Evolutionary conservation across 2,888 invertebrate genomes (phyloP), one percentile per base, ranked within the genome.

Genomic region (Rugalucina vietnamica): DNA sequence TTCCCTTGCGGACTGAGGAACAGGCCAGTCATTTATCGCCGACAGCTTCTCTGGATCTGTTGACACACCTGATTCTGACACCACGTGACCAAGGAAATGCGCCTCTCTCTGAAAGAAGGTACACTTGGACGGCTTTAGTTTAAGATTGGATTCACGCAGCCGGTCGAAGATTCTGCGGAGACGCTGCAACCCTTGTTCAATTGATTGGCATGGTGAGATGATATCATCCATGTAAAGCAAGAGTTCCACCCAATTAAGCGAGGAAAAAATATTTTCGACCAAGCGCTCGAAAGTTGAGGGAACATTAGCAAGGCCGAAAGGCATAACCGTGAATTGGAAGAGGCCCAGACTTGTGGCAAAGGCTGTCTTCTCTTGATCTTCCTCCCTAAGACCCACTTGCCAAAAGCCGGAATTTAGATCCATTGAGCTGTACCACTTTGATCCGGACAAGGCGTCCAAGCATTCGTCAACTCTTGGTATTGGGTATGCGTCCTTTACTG

Each of bases 241-340:
- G 39, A 78, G 83, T 43, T 57, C 82, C n/a, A 74, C 54, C 69
- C 78, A 85, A 10, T 85, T 72, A 27, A 89, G 57, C 4, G 74
- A 82, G 76, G 81, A n/a, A 12, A 89, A 43, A n/a, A 88, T 71
- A 36, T 78, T 32, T 24, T 87, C 84, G 89, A 90, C 90, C 1
- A 89, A 49, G 57, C 90, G 37, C 69, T 89, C 79, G 60, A 89
- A 91, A 21, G 90, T 90, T 18, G 85, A 80, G 32, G 90, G 90
- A 24, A 87, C 85, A 27, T 74, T 80, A 1, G 57, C 73, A 2
- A 78, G 69, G 8, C 78, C 93, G 87, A 94, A 93, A 1, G 90
- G 91, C 86, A 92, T 88, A 1, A 88, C 84, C 14, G 77, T 85
- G 57, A 91, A 93, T 78, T 93, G 85, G 69, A 85, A 93, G 14